Conservation (phyloP, 2,113 vertebrate genomes). For the Sula dactylatra region DNA sequence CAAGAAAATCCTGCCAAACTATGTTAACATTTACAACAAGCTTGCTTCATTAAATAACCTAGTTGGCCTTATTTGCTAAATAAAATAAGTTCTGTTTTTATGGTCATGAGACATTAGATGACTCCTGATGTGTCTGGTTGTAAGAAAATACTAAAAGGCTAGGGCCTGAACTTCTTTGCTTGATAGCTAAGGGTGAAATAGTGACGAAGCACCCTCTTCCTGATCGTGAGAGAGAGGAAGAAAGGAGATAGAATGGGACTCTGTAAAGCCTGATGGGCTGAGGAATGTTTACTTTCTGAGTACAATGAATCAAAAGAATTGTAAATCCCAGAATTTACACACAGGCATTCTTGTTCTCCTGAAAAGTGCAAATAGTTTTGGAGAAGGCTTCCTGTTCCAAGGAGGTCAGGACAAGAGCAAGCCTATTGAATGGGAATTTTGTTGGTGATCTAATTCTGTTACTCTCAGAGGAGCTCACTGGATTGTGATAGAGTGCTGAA, state of each 20-base stretch:
- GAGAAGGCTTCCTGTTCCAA: background rate
- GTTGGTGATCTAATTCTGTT: background rate
- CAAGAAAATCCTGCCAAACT: conserved; percentile 41
- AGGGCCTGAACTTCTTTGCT: background rate
- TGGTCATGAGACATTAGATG: background rate
- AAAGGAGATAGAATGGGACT: background rate
- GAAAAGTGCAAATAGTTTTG: background rate
- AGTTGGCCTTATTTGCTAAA: conserved; percentile 29
- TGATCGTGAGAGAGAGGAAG: background rate
- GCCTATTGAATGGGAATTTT: background rate
- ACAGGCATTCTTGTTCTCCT: background rate
- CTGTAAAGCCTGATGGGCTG: background rate
- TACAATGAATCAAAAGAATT: background rate
- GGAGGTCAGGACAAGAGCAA: background rate
- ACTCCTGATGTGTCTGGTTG: background rate
- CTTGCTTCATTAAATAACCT: conserved; percentile 28
- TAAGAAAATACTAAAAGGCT: background rate
- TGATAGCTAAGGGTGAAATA: background rate
- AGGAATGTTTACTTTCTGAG: background rate
- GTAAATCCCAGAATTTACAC: background rate
- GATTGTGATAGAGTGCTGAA: background rate
- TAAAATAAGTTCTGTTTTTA: conserved; percentile 37
- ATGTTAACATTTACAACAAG: conserved; percentile 26
- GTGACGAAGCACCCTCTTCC: background rate
- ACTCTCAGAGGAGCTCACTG: background rate